Conservation (phyloP, 2,888 invertebrate genomes). For the Amiota minor region DNA sequence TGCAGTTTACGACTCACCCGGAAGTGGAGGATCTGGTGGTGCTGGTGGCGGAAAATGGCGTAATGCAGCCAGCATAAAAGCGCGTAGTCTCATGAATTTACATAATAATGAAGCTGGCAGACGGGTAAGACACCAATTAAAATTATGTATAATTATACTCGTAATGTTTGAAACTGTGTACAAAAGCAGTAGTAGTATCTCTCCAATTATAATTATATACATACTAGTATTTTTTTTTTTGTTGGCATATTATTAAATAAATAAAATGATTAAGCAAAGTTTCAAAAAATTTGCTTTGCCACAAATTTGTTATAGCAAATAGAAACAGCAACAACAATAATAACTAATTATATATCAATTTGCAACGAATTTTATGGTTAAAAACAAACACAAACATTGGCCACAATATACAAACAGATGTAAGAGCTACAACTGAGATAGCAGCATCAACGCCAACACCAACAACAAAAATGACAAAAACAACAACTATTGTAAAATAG, state of each 20-base stretch:
- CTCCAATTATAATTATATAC: no score
- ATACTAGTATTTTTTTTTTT: no score
- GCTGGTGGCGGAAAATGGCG: conserved; percentile 53
- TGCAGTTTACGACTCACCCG: conserved; percentile 10
- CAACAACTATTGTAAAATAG: neutral
- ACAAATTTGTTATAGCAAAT: neutral
- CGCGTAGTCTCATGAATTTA: conserved; percentile 93
- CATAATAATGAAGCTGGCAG: conserved; percentile 99
- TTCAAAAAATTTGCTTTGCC: conserved; percentile 6
- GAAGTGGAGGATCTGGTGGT: conserved; percentile 17
- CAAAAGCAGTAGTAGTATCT: no score
- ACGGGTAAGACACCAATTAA: conserved; percentile 79
- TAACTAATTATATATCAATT: conserved; percentile 29
- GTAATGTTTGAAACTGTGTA: neutral
- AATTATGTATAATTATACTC: conserved; percentile 3
- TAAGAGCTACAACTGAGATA: no score
- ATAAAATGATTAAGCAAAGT: conserved; percentile 20
- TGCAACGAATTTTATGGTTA: conserved; percentile 25
- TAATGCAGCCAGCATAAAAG: conserved; percentile 72
- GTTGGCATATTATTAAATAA: neutral
- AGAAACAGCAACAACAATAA: conserved; percentile 28
- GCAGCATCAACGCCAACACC: neutral
- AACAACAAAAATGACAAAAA: neutral
- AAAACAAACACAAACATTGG: conserved; percentile 22
- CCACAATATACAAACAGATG: conserved; percentile 2